phyloP scores from a whole-genome alignment of 1,140 invertebrate species.

The Euura lappo region DNA sequence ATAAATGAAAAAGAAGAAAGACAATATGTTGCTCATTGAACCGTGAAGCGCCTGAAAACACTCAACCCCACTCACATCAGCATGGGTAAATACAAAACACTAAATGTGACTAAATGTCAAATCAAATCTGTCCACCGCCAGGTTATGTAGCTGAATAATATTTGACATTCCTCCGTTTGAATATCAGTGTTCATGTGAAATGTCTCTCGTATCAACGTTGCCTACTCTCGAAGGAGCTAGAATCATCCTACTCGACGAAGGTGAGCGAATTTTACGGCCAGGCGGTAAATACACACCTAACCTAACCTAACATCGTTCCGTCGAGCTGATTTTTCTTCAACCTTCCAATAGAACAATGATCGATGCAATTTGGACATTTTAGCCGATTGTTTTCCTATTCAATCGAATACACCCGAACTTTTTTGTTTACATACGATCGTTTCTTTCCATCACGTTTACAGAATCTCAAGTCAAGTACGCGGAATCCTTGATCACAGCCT shows the following conservation, averaged over 20 bases:
- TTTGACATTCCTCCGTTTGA: too few species aligned
- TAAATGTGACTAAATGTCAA: too few species aligned
- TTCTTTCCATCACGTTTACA: slow-evolving; percentile 29
- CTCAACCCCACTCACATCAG: too few species aligned
- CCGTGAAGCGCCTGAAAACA: too few species aligned
- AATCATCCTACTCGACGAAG: slow-evolving; percentile 47
- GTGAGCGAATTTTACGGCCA: slow-evolving; percentile 28
- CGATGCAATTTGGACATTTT: background rate
- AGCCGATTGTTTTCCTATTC: background rate
- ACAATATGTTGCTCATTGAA: too few species aligned
- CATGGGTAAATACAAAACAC: too few species aligned
- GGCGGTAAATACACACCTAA: background rate
- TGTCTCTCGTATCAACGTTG: slow-evolving; percentile 29
- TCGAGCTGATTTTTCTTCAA: background rate
- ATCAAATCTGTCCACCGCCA: too few species aligned
- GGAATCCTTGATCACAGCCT: slow-evolving; percentile 44
- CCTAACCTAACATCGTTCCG: background rate
- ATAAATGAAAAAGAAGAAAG: too few species aligned
- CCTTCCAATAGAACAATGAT: background rate
- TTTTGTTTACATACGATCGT: background rate
- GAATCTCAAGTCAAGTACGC: slow-evolving; percentile 39
- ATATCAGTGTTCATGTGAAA: background rate
- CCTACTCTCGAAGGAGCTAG: slow-evolving; percentile 36
- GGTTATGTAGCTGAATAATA: too few species aligned
- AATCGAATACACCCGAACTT: slow-evolving; percentile 10